Conservation (phyloP, 2,888 invertebrate genomes). For the Anodontia alba region DNA sequence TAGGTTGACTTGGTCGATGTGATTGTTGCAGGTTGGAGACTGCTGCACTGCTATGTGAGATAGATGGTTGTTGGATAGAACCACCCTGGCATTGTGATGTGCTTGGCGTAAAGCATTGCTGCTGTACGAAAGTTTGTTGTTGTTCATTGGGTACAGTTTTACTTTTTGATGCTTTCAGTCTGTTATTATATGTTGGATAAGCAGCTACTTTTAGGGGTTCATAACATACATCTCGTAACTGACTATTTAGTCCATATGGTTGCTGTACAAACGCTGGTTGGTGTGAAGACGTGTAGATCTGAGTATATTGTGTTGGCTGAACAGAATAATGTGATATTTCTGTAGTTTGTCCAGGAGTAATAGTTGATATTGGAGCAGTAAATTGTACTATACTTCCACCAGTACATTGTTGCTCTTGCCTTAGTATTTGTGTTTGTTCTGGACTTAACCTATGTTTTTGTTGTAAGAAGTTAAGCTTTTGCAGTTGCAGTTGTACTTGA, state of each 20-base stretch:
- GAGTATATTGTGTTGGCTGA: background rate
- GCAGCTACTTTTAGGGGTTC: too few relatives aligned
- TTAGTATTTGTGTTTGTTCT: background rate
- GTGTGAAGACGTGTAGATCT: background rate
- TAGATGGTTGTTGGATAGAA: background rate
- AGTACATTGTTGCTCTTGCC: background rate
- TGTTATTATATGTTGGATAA: too few relatives aligned
- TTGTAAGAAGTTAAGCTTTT: background rate
- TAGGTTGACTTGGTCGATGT: background rate
- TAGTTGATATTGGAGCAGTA: background rate
- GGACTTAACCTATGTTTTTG: background rate
- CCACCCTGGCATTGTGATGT: too few relatives aligned
- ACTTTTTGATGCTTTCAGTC: background rate
- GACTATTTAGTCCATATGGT: background rate
- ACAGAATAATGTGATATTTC: too few relatives aligned
- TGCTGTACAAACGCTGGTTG: too few relatives aligned
- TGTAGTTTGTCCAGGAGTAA: background rate
- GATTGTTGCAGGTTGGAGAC: background rate
- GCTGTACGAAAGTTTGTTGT: background rate
- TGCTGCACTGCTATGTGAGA: background rate
- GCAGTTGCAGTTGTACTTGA: background rate
- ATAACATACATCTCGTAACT: background rate
- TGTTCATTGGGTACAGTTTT: background rate
- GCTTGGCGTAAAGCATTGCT: background rate
- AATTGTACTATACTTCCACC: background rate